A percentile compares a stretch with the other conserved stretches of the same genome.
phyloP scores from a whole-genome alignment of 2,113 vertebrate species.

The Gambusia affinis region DNA sequence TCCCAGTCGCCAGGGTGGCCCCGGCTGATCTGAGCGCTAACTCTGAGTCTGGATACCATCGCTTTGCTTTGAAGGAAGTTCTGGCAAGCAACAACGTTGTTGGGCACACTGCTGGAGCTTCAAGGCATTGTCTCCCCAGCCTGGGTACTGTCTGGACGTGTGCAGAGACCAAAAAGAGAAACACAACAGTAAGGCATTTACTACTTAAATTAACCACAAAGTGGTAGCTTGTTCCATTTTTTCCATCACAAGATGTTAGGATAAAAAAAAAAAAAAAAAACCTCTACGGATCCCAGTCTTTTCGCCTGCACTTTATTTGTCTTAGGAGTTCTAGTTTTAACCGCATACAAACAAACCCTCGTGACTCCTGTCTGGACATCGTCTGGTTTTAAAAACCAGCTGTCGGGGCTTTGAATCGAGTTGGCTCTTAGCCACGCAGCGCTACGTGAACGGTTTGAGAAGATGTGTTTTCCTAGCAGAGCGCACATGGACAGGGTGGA shows the following conservation, averaged over 20 bases:
- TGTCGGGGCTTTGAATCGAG: constrained; percentile 33
- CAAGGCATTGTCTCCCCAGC: constrained; percentile 34
- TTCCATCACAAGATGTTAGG: neutral
- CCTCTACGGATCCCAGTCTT: neutral
- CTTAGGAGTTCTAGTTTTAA: neutral
- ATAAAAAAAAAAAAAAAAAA: neutral
- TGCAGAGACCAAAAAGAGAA: constrained; percentile 20
- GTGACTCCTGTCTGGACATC: constrained; percentile 45
- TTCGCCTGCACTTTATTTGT: neutral
- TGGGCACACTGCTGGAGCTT: constrained; percentile 8
- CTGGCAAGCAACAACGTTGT: constrained; percentile 36
- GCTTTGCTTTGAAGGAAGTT: constrained; percentile 41
- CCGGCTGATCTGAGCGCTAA: constrained; percentile 31
- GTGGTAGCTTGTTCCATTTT: neutral
- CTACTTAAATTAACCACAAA: neutral
- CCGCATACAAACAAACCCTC: constrained; percentile 10
- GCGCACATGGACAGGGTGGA: constrained; percentile 44
- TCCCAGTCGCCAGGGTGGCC: constrained; percentile 31
- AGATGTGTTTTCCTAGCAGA: constrained; percentile 64
- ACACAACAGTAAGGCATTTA: neutral
- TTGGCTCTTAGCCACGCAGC: constrained; percentile 44
- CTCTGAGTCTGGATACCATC: constrained; percentile 44
- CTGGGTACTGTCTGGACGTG: constrained; percentile 42
- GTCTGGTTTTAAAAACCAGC: constrained; percentile 61
- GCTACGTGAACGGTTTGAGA: constrained; percentile 68